Evolutionary conservation across 2,888 invertebrate species (phyloP).

Genomic region (Xestia ashworthii): DNA sequence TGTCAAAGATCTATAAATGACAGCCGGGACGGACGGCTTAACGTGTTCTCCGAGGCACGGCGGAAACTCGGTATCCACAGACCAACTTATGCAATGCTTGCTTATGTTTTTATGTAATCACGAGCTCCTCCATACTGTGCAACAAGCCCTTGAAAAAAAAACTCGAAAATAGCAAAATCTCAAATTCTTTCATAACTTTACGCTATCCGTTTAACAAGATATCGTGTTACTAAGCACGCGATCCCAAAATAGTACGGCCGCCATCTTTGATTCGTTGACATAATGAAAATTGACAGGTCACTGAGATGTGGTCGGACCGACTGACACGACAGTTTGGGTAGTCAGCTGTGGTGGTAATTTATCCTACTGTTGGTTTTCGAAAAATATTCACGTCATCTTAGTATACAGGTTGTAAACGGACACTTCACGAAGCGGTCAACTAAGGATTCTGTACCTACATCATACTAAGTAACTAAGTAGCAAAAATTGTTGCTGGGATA

Average conservation of each 20-base stretch:
- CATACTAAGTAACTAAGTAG: no score
- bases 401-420: no score
- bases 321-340: constrained; percentile 57
- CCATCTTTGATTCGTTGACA: constrained; percentile 56
- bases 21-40: no score
- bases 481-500: no score
- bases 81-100: no score
- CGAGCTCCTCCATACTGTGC: neutral
- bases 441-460: no score
- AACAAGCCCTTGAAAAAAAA: neutral
- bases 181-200: constrained; percentile 22
- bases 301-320: constrained; percentile 43
- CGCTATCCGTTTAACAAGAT: constrained; percentile 7
- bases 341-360: constrained; percentile 40
- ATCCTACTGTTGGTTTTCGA: constrained; percentile 16
- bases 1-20: no score
- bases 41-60: no score
- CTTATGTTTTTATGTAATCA: no score
- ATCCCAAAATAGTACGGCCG: constrained; percentile 32
- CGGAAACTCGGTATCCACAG: no score
- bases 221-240: constrained; percentile 54
- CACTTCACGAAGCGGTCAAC: no score
- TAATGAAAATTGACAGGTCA: constrained; percentile 59
- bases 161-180: neutral
- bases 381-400: neutral